Percentiles rank a stretch among this genome's conserved stretches.
Evolutionary conservation across 2,888 invertebrate species (phyloP).

Genomic region (Oxystoma pomonae): DNA sequence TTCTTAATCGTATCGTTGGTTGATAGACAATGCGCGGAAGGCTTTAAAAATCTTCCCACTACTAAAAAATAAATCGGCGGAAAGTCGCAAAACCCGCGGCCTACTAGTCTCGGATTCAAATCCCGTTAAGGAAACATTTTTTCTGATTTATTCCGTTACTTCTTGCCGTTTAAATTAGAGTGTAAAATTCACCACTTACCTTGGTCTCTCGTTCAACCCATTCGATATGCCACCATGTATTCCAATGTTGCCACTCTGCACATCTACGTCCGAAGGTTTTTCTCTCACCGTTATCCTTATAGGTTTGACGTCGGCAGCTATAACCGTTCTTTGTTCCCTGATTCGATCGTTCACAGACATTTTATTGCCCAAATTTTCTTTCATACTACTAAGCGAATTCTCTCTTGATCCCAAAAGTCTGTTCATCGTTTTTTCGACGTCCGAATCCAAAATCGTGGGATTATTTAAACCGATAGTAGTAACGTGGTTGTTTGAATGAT

Average conservation of each 20-base stretch:
- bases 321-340: conserved; percentile 40
- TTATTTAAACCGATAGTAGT: conserved; percentile 32
- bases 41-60: no score
- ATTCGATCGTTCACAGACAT: conserved; percentile 36
- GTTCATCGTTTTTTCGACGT: conserved; percentile 38
- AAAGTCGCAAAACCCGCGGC: no score
- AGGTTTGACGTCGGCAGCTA: conserved; percentile 45
- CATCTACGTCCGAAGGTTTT: conserved; percentile 43
- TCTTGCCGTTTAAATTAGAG: no score
- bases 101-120: no score
- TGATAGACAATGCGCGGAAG: no score
- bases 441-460: conserved; percentile 33
- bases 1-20: no score
- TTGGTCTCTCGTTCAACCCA: conserved; percentile 40
- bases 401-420: conserved; percentile 30
- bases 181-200: no score
- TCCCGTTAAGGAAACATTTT: no score
- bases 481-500: conserved; percentile 32
- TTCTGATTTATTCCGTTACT: no score
- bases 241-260: conserved; percentile 47
- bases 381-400: conserved; percentile 13
- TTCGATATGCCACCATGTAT: conserved; percentile 39
- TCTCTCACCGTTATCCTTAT: conserved; percentile 46
- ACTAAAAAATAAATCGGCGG: no score
- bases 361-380: conserved; percentile 10